Percentiles rank a stretch among this genome's conserved stretches.
These are phyloP conservation scores for Cacatua alba DNA, from an alignment of 2,113 vertebrate species.

Conservation along the genomic window DNA sequence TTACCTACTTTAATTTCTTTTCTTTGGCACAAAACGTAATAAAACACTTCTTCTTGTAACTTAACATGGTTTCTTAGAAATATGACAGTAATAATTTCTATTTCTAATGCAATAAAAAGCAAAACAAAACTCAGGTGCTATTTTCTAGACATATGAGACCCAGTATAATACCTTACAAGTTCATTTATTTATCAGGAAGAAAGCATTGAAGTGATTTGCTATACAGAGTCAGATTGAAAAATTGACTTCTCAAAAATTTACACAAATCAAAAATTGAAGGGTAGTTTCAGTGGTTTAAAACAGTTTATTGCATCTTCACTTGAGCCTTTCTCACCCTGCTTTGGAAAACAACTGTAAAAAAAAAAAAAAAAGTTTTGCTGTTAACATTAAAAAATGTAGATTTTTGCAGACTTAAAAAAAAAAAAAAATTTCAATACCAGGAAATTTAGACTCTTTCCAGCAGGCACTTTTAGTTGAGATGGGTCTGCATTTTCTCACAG, in stretches of 20 bases:
- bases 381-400: background rate
- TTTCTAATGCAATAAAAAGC: background rate
- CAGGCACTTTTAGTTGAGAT: background rate
- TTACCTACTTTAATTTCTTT: slow-evolving; percentile 21
- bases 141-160: background rate
- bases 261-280: background rate
- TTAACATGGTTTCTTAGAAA: background rate
- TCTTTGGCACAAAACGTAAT: slow-evolving; percentile 21
- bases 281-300: background rate
- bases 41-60: background rate
- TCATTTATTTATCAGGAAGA: background rate
- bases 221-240: background rate
- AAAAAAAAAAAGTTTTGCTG: background rate
- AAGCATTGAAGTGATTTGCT: background rate
- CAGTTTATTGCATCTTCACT: background rate
- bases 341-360: background rate
- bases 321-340: background rate
- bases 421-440: background rate
- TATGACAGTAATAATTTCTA: background rate
- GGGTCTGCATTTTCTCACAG: slow-evolving; percentile 13
- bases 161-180: background rate
- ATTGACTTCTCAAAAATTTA: background rate
- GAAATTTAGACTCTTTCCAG: background rate
- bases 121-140: background rate
- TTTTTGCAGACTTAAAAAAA: background rate